Percentiles rank a stretch among this genome's conserved stretches.
phyloP scores from a whole-genome alignment of 2,797 vertebrate species.

The Propithecus perrieri region DNA sequence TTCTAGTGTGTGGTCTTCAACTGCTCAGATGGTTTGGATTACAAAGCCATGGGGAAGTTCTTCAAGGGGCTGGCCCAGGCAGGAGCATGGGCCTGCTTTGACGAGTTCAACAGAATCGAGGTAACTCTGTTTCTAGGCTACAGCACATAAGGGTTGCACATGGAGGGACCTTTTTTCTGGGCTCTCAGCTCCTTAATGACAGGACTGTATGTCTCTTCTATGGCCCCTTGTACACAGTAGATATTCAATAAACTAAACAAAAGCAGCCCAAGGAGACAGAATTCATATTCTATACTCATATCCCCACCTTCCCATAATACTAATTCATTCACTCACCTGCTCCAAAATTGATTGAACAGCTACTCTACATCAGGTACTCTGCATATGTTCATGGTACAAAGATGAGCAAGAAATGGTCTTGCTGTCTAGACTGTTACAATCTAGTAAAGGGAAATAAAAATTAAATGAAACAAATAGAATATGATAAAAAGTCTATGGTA shows the following conservation, averaged over 20 bases:
- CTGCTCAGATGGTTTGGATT: slow-evolving; percentile 96
- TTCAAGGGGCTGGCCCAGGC: slow-evolving; percentile 96
- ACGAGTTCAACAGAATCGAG: slow-evolving; percentile 98
- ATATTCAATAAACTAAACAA: neutral
- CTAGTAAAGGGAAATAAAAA: neutral
- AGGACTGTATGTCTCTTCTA: neutral
- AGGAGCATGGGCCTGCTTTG: slow-evolving; percentile 97
- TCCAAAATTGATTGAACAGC: neutral
- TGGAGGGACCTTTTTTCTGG: neutral
- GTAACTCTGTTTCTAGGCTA: slow-evolving; percentile 82
- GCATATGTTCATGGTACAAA: neutral
- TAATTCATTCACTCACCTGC: neutral
- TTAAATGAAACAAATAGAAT: neutral
- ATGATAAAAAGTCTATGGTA: neutral
- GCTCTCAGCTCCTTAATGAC: neutral
- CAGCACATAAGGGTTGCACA: neutral
- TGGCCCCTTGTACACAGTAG: neutral
- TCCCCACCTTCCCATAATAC: neutral
- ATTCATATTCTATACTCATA: neutral
- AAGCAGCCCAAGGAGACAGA: neutral
- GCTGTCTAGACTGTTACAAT: neutral
- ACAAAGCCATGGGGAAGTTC: slow-evolving; percentile 98
- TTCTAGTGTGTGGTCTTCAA: slow-evolving; percentile 97
- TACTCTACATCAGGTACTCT: neutral
- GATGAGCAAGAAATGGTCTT: neutral